phyloP scores from a whole-genome alignment of 1,140 invertebrate species.

The Diabrotica virgifera region DNA sequence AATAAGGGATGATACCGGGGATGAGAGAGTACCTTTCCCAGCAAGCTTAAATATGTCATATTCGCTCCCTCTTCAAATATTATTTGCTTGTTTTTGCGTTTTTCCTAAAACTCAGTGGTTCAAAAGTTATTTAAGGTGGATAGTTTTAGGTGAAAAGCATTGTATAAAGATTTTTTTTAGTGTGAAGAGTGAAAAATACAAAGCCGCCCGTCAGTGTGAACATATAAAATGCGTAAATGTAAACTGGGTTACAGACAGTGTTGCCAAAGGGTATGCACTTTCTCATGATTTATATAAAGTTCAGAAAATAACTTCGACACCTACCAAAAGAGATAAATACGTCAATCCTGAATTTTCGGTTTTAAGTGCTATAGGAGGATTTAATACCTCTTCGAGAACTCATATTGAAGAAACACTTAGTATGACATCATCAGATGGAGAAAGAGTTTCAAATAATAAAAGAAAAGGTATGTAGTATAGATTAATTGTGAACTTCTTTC shows the following conservation, averaged over 20 bases:
- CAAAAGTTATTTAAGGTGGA: no score
- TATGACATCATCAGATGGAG: conserved; percentile 4
- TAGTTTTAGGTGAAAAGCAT: no score
- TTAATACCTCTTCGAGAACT: conserved; percentile 6
- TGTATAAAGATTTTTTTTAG: conserved; percentile 43
- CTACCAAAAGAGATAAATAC: conserved; percentile 51
- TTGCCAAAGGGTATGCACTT: conserved; percentile 68
- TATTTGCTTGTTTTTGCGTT: no score
- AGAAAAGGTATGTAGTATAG: conserved; percentile 11
- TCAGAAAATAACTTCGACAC: conserved; percentile 56
- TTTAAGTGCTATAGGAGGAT: conserved; percentile 37
- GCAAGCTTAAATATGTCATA: no score
- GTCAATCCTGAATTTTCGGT: conserved; percentile 44
- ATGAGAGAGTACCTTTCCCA: no score
- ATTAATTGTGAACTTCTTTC: background rate
- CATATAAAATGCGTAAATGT: conserved; percentile 66
- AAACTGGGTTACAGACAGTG: conserved; percentile 77
- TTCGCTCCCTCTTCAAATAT: no score
- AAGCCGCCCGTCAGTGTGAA: conserved; percentile 70
- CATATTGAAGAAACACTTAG: conserved; percentile 14
- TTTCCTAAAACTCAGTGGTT: no score
- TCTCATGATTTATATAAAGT: conserved; percentile 66
- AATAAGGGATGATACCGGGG: no score
- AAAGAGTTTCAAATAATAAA: background rate
- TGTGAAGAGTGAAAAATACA: conserved; percentile 75